Percentiles rank a stretch among this genome's conserved stretches.
phyloP scores from a whole-genome alignment of 2,113 vertebrate genomes.

The Ceyx cyanopectus region DNA sequence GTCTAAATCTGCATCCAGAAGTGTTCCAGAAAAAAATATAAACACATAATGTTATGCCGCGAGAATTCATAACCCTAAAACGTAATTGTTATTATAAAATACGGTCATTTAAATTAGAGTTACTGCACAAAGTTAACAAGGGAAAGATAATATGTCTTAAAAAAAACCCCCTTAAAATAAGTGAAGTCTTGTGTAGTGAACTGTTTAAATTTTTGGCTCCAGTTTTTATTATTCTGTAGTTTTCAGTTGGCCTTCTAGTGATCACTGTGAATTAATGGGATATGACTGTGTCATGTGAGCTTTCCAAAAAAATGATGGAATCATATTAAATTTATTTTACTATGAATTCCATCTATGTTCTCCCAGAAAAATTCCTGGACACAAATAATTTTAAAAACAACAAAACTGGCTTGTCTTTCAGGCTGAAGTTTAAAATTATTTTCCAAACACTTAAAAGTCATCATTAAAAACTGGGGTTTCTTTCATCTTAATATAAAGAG shows the following conservation, averaged over 20 bases:
- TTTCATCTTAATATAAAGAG: constrained; percentile 18
- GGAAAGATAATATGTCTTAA: neutral
- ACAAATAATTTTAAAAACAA: constrained; percentile 60
- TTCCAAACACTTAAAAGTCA: constrained; percentile 36
- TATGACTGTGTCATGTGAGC: constrained; percentile 60
- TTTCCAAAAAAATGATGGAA: constrained; percentile 54
- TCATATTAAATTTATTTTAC: constrained; percentile 68
- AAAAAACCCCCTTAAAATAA: neutral
- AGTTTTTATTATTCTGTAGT: constrained; percentile 55
- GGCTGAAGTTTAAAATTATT: constrained; percentile 29
- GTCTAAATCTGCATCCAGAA: constrained; percentile 11
- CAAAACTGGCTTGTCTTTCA: constrained; percentile 41
- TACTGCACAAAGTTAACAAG: constrained; percentile 13
- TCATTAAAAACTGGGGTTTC: constrained; percentile 37
- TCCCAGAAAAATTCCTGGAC: constrained; percentile 55
- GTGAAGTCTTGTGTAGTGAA: constrained; percentile 55
- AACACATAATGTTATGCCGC: neutral
- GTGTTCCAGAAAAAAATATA: constrained; percentile 28
- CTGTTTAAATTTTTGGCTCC: constrained; percentile 48
- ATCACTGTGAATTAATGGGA: constrained; percentile 63
- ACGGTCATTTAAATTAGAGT: neutral
- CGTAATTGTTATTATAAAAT: constrained; percentile 14
- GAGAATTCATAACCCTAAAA: constrained; percentile 45
- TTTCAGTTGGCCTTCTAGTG: constrained; percentile 56
- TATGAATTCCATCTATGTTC: constrained; percentile 63